phyloP scores from a whole-genome alignment of 2,888 invertebrate species.

The Drosophila borborema region DNA sequence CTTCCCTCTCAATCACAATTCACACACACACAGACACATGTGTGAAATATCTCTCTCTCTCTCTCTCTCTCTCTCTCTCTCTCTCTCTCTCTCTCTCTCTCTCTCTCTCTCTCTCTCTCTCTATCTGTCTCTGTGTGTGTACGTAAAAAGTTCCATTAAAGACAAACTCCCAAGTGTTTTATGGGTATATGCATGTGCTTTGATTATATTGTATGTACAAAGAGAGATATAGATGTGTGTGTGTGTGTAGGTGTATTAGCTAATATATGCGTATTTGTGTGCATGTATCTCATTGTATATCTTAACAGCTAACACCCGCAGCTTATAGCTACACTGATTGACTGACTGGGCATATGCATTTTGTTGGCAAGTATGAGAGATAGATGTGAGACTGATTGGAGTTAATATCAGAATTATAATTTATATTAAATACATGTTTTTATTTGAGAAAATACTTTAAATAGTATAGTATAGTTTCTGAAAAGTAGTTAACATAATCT shows the following conservation, averaged over 20 bases:
- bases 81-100: no score
- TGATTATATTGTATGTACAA: constrained; percentile 9
- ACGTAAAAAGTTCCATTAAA: constrained; percentile 64
- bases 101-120: background rate
- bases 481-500: no score
- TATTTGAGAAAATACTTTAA: no score
- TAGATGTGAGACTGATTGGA: background rate
- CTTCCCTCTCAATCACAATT: background rate
- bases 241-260: constrained; percentile 6
- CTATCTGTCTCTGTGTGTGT: constrained; percentile 23
- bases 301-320: constrained; percentile 19
- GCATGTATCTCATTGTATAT: constrained; percentile 29
- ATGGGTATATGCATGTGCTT: constrained; percentile 40
- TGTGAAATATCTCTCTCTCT: background rate
- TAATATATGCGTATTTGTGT: constrained; percentile 38
- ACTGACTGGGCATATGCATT: background rate
- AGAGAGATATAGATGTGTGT: background rate
- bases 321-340: constrained; percentile 16
- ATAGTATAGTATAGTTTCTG: no score
- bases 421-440: background rate
- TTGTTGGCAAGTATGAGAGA: background rate
- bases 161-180: constrained; percentile 66
- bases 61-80: background rate
- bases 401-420: background rate
- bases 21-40: background rate